Base-by-base conservation (phyloP, 2,797 vertebrate species). In the Siniperca scherzeri region DNA sequence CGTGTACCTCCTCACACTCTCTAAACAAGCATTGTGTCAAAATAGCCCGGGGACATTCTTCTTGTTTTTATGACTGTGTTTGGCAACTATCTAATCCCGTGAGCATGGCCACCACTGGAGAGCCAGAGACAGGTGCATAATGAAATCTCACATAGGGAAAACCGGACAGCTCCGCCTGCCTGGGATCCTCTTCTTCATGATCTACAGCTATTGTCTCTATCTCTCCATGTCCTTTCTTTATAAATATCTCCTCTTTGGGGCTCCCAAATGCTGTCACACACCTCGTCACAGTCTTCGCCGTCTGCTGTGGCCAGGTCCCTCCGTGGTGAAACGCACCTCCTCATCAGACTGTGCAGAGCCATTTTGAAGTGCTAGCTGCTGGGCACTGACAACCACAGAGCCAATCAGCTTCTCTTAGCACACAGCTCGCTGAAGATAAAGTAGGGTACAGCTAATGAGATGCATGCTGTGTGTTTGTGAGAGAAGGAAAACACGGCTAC, bases 101-200 rank as follows among this genome's bases (percentile, higher is more conserved):
- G 81, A 90, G 89, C 82, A 78, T 33, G 27, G 81, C 84, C 66
- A 77, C 84, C 81, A 72, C 82, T 44, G 70, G 82, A 70, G 73
- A 68, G 74, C 71, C 78, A 77, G 69, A 82, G 88, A 91, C 89
- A 87, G 91, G 81, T 84, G 81, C 78, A 84, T 93, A 89, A 94
- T 93, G 86, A 93, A 92, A 92, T 83, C 83, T 83, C 89, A 83
- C 77, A 78, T 69, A 74, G 87, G 81, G 86, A 87, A 88, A 88
- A 85, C 82, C 77, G 89, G 80, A 88, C 85, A 90, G 87, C 86
- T 86, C 81, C 0, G 55, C 80, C 78, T 78, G 77, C 75, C 70
- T 87, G 62, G 66, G 74, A 84, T 82, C 86, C 67, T 56, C 61
- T 67, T 76, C 73, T 73, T 77, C 50, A 19, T 74, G 71, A 84